A percentile compares a stretch with the other conserved stretches of the same genome.
Conservation (phyloP, 1,140 invertebrate species). For the Nebria ingens region DNA sequence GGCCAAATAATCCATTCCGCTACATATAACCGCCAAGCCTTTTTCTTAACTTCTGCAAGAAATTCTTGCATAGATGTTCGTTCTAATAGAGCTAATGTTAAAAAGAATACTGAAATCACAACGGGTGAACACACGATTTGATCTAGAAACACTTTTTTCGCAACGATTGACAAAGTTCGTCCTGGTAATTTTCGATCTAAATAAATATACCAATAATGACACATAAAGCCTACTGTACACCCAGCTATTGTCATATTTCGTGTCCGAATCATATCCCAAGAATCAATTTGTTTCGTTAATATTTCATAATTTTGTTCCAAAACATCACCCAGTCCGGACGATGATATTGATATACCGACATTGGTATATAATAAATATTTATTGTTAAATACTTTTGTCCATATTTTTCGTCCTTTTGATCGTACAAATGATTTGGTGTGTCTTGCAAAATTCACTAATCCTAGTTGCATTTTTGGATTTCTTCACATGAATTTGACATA, state of each 20-base stretch:
- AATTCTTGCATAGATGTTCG: slow-evolving; percentile 49
- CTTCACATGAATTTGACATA: slow-evolving; percentile 2
- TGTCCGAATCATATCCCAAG: slow-evolving; percentile 57
- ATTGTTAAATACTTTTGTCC: slow-evolving; percentile 45
- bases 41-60: slow-evolving; percentile 60
- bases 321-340: slow-evolving; percentile 70
- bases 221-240: slow-evolving; percentile 65
- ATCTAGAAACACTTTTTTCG: slow-evolving; percentile 80
- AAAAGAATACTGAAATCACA: slow-evolving; percentile 70
- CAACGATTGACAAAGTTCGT: slow-evolving; percentile 52
- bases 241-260: slow-evolving; percentile 72
- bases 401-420: neutral
- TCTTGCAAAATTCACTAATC: neutral
- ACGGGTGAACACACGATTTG: slow-evolving; percentile 82
- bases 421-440: neutral
- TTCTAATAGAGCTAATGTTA: slow-evolving; percentile 65
- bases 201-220: slow-evolving; percentile 74
- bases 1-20: slow-evolving; percentile 81
- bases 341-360: slow-evolving; percentile 63
- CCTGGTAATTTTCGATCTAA: slow-evolving; percentile 62
- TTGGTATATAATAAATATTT: slow-evolving; percentile 78
- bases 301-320: slow-evolving; percentile 81
- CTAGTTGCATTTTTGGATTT: neutral
- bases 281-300: slow-evolving; percentile 45
- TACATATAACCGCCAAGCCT: slow-evolving; percentile 67